Conservation (phyloP, 2,113 vertebrate genomes). For the Proteles cristata region DNA sequence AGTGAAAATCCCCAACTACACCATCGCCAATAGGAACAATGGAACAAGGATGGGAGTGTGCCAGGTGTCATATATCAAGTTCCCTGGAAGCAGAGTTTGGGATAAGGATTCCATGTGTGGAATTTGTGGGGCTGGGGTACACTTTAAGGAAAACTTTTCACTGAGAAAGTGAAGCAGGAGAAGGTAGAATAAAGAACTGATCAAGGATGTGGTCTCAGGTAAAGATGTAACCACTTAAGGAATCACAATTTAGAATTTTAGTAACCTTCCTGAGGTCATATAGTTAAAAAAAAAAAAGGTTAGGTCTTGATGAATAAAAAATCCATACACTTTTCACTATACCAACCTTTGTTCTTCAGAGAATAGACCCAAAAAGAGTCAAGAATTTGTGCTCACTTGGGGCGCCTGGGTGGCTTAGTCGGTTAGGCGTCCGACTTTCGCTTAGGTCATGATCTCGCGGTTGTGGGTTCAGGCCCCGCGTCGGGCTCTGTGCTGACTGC, state of each 20-base stretch:
- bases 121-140: background rate
- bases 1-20: background rate
- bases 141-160: background rate
- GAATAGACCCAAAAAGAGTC: background rate
- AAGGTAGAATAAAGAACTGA: background rate
- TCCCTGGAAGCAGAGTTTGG: background rate
- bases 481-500: no score
- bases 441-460: no score
- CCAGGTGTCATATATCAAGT: background rate
- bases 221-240: background rate
- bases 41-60: background rate
- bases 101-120: background rate
- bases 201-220: background rate
- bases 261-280: background rate
- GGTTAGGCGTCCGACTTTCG: no score
- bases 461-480: no score
- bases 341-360: background rate
- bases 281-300: slow-evolving; percentile 28
- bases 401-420: no score
- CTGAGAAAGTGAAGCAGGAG: background rate
- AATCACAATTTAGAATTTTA: slow-evolving; percentile 29
- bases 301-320: slow-evolving; percentile 42
- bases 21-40: background rate
- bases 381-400: background rate
- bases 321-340: background rate